Evolutionary conservation across 2,797 vertebrate species (phyloP), one percentile per base, ranked within the genome.

Genomic region (Coluber constrictor): DNA sequence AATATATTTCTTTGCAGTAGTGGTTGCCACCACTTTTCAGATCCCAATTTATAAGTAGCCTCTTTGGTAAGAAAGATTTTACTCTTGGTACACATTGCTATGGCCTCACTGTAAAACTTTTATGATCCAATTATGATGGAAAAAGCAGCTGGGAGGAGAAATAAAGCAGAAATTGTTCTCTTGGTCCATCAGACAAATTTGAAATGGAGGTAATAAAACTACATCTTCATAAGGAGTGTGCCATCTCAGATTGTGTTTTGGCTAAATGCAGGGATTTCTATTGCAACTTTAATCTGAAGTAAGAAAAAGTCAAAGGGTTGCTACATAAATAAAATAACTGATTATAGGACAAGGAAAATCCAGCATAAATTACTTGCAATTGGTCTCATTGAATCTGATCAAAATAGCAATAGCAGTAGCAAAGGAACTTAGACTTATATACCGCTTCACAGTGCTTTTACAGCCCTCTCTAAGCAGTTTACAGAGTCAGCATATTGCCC

Each of bases 121-220:
- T 92, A 92, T 70, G 60, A 92, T 27, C 60, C 91, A 56, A 70
- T 92, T 92, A 92, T 88, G 86, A 92, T 43, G 9, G 32, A 11
- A 43, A 70, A 92, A 88, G 66, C 54, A 70, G 86, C 51, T 70
- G 51, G 51, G 51, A 92, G 86, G 86, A 37, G 43, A 88, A 88
- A 88, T 88, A 92, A 88, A 92, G n/a, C 32, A 29, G 13, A 57
- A 56, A 87, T 54, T 25, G 43, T 86, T 60, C 10, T 61, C 20
- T 16, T 55, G 59, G 83, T 88, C 86, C 32, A 92, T 56, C 61
- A 43, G 32, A 54, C 29, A 16, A 57, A 29, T 56, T 57, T 37
- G n/a, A 43, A 37, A 87, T 16, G 15, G 86, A n/a, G 13, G 60
- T 43, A 63, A 92, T 70, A 63, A 88, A 92, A 92, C 51, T n/a